Base-by-base conservation (phyloP, 1,140 invertebrate genomes). In the Drosophila busckii region DNA sequence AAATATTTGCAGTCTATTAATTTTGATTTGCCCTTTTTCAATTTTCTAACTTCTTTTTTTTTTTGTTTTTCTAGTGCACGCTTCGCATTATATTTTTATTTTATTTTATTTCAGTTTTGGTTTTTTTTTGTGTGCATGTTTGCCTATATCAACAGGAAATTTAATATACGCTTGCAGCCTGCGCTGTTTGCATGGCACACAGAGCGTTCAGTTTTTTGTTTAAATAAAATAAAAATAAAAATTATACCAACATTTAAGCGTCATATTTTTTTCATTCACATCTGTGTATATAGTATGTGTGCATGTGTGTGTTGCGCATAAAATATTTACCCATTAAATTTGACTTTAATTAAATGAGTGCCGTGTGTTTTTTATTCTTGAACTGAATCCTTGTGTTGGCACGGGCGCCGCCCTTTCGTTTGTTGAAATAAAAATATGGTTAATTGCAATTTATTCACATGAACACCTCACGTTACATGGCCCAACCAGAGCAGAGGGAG, bases 401-500 rank as follows among this genome's bases (percentile, higher is more conserved):
- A 19, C 28, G 15, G 15, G 25, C 28, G 46, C 28, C 60, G 26
- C 15, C 55, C 50, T 73, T 80, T 73, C 80, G 71, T 84, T 84
- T 73, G 78, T 70, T 78, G 58, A 71, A 82, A 84, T 80, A 84
- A 84, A 84, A 84, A 84, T 84, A 84, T 84, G 73, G 80, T 84
- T 84, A 84, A 84, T 84, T 84, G 78, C 78, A 84, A 84, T 84
- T 84, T 75, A 82, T 84, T 84, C 78, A 84, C 78, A 80, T 84
- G 78, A 84, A 84, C 78, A 84, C 78, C 78, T 84, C 55, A 35
- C 12, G 32, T 38, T 25, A 23, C 32, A 15, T 28, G 20, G 29
- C 19, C 45, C n/a, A 35, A 29, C 10, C n/a, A 12, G 6, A 5
- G 7, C 2, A 15, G 12, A 17, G 26, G 17, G 16, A 26, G 10